Percentiles rank a stretch among this genome's conserved stretches.
Evolutionary conservation across 2,113 vertebrate genomes (phyloP).

Genomic region (Phodopus roborovskii): DNA sequence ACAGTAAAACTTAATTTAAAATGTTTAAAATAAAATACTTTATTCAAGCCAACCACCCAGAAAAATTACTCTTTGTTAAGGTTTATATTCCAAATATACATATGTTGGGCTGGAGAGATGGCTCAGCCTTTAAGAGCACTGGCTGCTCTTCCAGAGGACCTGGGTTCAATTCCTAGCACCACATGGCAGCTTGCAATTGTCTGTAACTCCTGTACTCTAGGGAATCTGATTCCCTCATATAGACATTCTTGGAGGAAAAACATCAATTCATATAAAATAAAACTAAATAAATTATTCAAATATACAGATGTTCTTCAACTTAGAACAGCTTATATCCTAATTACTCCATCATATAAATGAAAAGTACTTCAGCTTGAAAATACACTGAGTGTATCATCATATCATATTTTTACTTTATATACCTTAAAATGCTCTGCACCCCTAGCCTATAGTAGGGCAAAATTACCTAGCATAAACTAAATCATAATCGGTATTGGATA

Average conservation of each 20-base stretch:
- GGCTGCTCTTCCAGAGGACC: too few relatives aligned
- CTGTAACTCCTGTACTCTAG: too few relatives aligned
- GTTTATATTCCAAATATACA: neutral
- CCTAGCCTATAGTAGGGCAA: neutral
- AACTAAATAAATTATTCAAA: neutral
- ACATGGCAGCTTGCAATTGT: too few relatives aligned
- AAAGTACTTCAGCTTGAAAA: neutral
- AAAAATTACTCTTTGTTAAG: slow-evolving; percentile 19
- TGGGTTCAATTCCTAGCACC: too few relatives aligned
- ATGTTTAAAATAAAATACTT: neutral
- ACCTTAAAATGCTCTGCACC: neutral
- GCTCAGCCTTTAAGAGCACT: too few relatives aligned
- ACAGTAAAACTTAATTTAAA: neutral
- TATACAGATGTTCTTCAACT: neutral
- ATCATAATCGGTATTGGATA: neutral
- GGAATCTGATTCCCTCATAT: too few relatives aligned
- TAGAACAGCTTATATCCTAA: neutral
- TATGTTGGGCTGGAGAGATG: too few relatives aligned
- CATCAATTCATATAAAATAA: too few relatives aligned
- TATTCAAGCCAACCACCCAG: neutral
- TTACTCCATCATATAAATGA: neutral
- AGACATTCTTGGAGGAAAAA: too few relatives aligned
- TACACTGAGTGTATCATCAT: neutral
- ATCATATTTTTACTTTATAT: neutral
- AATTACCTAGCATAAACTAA: neutral